phyloP scores from a whole-genome alignment of 2,888 invertebrate species.

The Troides helena region DNA sequence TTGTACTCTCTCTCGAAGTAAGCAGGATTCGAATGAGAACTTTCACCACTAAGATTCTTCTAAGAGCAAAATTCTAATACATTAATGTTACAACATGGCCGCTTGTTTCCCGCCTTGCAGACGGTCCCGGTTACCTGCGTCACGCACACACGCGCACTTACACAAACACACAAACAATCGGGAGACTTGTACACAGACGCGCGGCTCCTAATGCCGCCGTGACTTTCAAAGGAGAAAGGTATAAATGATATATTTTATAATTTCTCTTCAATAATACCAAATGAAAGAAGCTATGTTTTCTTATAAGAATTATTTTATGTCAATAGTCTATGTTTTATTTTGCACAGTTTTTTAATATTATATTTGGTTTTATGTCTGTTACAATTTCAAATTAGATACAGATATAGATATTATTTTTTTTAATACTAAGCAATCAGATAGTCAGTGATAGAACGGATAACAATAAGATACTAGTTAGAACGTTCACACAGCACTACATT shows the following conservation, averaged over 20 bases:
- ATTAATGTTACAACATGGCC: constrained; percentile 53
- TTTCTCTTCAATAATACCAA: background rate
- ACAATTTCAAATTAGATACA: too few relatives aligned
- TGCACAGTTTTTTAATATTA: too few relatives aligned
- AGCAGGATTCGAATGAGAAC: constrained; percentile 26
- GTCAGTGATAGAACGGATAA: too few relatives aligned
- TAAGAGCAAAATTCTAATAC: constrained; percentile 63
- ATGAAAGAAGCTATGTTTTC: too few relatives aligned
- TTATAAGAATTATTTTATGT: too few relatives aligned
- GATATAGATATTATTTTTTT: too few relatives aligned
- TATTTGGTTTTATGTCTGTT: too few relatives aligned
- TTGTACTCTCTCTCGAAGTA: background rate
- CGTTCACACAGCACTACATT: too few relatives aligned
- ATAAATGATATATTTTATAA: constrained; percentile 40
- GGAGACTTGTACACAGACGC: constrained; percentile 68
- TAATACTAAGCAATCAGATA: too few relatives aligned
- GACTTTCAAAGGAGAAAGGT: constrained; percentile 50
- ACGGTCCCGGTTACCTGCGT: constrained; percentile 77
- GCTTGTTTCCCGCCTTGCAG: constrained; percentile 57
- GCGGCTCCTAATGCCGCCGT: constrained; percentile 54
- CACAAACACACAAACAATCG: constrained; percentile 36
- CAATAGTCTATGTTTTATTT: too few relatives aligned
- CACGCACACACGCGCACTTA: constrained; percentile 45
- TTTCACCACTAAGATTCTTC: constrained; percentile 60
- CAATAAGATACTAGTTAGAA: too few relatives aligned